Conservation (phyloP, 2,888 invertebrate species). For the Clitarchus hookeri region DNA sequence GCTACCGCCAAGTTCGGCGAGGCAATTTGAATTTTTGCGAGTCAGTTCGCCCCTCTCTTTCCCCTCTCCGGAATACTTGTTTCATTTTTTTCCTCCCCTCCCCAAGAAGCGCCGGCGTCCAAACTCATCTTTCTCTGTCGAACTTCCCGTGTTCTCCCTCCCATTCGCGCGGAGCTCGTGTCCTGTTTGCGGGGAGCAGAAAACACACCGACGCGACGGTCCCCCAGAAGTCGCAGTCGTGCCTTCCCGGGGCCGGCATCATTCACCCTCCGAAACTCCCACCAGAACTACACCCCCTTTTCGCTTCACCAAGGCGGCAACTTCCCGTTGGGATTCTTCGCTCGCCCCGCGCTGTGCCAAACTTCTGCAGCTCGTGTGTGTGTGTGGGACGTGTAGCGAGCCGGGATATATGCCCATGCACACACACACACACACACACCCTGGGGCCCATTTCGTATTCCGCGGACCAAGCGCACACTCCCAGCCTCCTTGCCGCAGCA, state of each 20-base stretch:
- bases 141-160: neutral
- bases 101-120: neutral
- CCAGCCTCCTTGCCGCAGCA: neutral
- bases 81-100: too few species aligned
- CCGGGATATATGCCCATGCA: too few species aligned
- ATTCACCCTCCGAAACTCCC: too few species aligned
- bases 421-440: too few species aligned
- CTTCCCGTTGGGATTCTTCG: neutral
- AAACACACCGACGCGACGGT: neutral
- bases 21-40: constrained; percentile 8
- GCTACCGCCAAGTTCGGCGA: neutral
- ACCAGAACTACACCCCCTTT: too few species aligned
- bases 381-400: neutral
- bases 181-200: too few species aligned
- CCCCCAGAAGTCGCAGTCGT: neutral
- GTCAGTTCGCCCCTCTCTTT: neutral
- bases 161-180: too few species aligned
- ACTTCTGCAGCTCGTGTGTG: neutral
- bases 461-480: neutral
- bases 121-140: neutral
- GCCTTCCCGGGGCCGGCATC: too few species aligned
- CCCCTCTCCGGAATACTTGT: neutral
- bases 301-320: neutral
- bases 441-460: neutral
- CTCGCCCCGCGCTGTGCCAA: neutral